Evolutionary conservation across 2,888 invertebrate species (phyloP).

Genomic region (Hyposoter didymator): DNA sequence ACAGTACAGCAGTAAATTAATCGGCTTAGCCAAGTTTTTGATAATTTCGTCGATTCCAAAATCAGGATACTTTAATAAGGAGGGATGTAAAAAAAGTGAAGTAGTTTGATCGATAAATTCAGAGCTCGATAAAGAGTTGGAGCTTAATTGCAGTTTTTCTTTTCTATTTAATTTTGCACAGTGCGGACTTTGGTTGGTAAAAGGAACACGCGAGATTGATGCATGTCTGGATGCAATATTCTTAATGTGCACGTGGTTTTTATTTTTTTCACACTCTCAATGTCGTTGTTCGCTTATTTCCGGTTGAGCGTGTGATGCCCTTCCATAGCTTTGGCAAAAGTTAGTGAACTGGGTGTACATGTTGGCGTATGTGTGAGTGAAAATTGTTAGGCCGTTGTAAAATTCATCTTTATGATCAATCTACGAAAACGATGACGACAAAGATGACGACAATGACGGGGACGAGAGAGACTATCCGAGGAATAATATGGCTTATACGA

Average conservation of each 20-base stretch:
- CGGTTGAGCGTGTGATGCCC: constrained; percentile 53
- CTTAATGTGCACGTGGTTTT: constrained; percentile 62
- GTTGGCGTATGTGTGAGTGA: constrained; percentile 73
- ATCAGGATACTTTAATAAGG: neutral
- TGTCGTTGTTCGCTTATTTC: constrained; percentile 55
- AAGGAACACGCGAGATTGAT: neutral
- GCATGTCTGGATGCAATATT: constrained; percentile 36
- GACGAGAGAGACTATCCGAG: constrained; percentile 30
- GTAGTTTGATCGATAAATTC: neutral
- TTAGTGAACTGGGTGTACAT: constrained; percentile 40
- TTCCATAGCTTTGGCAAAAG: constrained; percentile 46
- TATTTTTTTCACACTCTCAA: constrained; percentile 54
- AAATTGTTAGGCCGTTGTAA: constrained; percentile 76
- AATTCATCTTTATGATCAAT: constrained; percentile 82
- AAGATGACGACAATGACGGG: constrained; percentile 33
- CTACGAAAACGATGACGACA: constrained; percentile 76
- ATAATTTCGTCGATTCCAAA: neutral
- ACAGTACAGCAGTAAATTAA: neutral
- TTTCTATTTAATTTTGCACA: constrained; percentile 22
- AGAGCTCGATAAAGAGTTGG: neutral
- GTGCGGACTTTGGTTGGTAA: neutral
- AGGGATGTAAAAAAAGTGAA: neutral
- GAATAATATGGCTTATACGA: constrained; percentile 60
- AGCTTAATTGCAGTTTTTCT: constrained; percentile 10
- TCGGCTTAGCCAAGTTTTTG: neutral